Evolutionary conservation across 2,797 vertebrate genomes (phyloP), one percentile per base, ranked within the genome.

Genomic region (Spinibarbus caldwelli): DNA sequence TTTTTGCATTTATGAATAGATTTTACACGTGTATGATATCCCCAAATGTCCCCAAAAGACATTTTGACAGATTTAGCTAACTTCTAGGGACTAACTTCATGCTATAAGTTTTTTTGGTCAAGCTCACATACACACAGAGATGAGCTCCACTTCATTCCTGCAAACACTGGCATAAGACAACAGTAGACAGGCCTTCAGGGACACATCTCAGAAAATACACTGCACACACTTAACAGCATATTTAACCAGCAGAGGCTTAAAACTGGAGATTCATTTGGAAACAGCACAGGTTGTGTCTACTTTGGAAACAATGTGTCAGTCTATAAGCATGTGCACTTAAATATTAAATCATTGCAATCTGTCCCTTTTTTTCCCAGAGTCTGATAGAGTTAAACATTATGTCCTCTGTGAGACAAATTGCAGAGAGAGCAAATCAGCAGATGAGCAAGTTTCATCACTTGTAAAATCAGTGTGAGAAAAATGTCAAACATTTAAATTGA

Each of bases 391-490:
- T 78, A 43, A 75, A 62, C 26, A 17, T 73, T 49, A 43, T 43
- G 54, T 45, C 14, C 43, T 83, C 41, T 26, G 38, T 23, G 34
- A 29, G 76, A 76, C 57, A 71, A 83, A 64, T 29, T 54, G 78
- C 76, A 83, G 76, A 73, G 59, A 83, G 81, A 75, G 68, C 70
- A 64, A 80, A 73, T 84, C 67, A 87, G 86, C 26, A 45, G n/a
- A 79, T 36, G 34, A 83, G 57, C 29, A 36, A 75, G 76, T 47
- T 77, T 75, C 45, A 75, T 86, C 68, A 9, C 67, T 79, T 45
- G 52, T 26, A 79, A 73, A 77, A 83, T 83, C 75, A 72, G 47
- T 26, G 23, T n/a, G 29, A 41, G 54, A 29, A 79, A 64, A 81
- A 78, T n/a, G 79, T 66, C 80, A 52, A 82, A 64, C 62, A 64